Evolutionary conservation across 1,140 invertebrate genomes (phyloP), one percentile per base, ranked within the genome.

Genomic region (Palaemon carinicauda): DNA sequence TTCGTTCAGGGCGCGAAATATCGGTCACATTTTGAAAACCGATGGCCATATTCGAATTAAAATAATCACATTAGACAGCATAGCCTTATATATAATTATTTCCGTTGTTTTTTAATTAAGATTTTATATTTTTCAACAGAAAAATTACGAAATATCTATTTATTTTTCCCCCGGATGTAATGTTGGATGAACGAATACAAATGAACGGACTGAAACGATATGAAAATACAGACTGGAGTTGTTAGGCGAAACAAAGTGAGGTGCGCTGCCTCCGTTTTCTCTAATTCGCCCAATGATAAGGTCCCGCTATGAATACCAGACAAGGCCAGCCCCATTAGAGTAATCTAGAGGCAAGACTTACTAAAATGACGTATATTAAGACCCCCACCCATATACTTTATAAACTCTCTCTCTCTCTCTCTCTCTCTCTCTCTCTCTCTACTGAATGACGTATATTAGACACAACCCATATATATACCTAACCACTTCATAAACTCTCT

Each of bases 271-370:
- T n/a, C 54, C 56, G 56, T 69, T 80, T 80, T 80, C 79, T 80
- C 79, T 80, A 81, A 65, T 69, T 65, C 79, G 41, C 56, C 80
- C 54, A 81, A 81, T 81, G 80, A 81, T 81, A 81, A 81, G 80
- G 80, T 81, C 71, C 54, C 24, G 69, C 69, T 74, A 83, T 83
- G 81, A 83, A 83, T 83, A 83, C 69, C 54, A 83, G 81, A 53
- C 81, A 83, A 29, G 3, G 41, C 15, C 17, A 27, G 21, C 29
- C 10, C 81, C 81, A 83, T 83, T 83, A 74, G 50, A 50, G 69
- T 75, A 83, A 83, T 83, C 81, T 83, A 56, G 17, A 52, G 50
- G 50, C 53, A 12, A 24, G 24, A 15, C 71, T 33, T 69, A 15
- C 50, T 52, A 31, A 41, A 74, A 74, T 53, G 81, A 54, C 69